Base-by-base conservation (phyloP, 2,797 vertebrate genomes). In the Ispidina lecontei region DNA sequence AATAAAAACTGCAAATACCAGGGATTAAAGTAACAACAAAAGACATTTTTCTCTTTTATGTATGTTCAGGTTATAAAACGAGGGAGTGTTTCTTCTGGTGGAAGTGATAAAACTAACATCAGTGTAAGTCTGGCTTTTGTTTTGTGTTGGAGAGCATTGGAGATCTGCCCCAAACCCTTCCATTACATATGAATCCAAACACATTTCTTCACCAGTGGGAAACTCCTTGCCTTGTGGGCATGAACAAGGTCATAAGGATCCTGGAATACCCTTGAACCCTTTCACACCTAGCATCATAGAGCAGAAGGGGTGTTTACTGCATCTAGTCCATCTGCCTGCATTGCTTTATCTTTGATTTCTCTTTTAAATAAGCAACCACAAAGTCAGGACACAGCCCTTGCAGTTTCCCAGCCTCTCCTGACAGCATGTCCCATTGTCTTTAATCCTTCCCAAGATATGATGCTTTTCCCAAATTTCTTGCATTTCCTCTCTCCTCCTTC, bases 41-140 rank as follows among this genome's bases (percentile, higher is more conserved):
- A 84, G 65, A 28, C 18, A 3, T 33, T 22, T 80, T 87, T 93
- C 67, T 87, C 78, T 96, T 95, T 91, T 68, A 35, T 92, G 33
- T 52, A 60, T 94, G 93, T 96, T 90, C 97, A 98, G 98, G 98
- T 98, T 97, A 95, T 97, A 94, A 98, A 98, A 97, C 90, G 96
- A 95, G 98, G 98, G 98, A 98, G 98, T 77, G 91, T 98, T 97
- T 99, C 98, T 87, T 98, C 98, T 89, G 98, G 98, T 95, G 98
- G 98, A 97, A 98, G 98, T 83, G 98, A 98, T 98, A 98, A 98
- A 98, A 98, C 98, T 97, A 98, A 98, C 74, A 80, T 97, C 96
- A 98, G 98, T 46, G 96, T 98, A 98, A 98, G 97, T 98, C 70
- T 84, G 68, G 29, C 80, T 93, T 92, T 70, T 4, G 0, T 47